Evolutionary conservation across 1,140 invertebrate genomes (phyloP).

Genomic region (Hylyphantes graminicola): DNA sequence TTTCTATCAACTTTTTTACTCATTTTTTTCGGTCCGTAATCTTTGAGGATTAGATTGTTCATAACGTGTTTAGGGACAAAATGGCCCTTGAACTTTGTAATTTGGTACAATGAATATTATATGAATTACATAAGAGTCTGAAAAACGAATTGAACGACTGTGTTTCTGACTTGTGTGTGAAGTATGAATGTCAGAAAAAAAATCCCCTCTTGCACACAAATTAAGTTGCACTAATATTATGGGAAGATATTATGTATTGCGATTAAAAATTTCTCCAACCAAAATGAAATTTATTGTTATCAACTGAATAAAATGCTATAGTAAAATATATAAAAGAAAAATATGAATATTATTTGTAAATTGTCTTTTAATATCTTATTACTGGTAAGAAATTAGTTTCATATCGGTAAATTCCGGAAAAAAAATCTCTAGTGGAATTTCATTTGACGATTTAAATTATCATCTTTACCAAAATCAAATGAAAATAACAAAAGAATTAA

Average conservation of each 20-base stretch:
- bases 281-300: too few relatives aligned
- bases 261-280: too few relatives aligned
- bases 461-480: too few relatives aligned
- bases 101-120: conserved; percentile 2
- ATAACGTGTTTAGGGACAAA: conserved; percentile 10
- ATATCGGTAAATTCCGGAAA: too few relatives aligned
- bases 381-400: too few relatives aligned
- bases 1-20: neutral
- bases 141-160: neutral
- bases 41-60: conserved; percentile 1
- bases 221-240: neutral
- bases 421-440: too few relatives aligned
- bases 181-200: neutral
- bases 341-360: too few relatives aligned
- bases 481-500: too few relatives aligned
- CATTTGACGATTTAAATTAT: too few relatives aligned
- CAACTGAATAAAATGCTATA: too few relatives aligned
- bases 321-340: too few relatives aligned
- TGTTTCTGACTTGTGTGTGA: neutral
- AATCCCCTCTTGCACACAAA: neutral
- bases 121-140: neutral
- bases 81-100: neutral
- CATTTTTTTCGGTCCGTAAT: neutral
- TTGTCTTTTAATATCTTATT: too few relatives aligned
- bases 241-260: neutral